Evolutionary conservation across 2,888 invertebrate genomes (phyloP), one percentile per base, ranked within the genome.

Genomic region (Cheilosia vulpina): DNA sequence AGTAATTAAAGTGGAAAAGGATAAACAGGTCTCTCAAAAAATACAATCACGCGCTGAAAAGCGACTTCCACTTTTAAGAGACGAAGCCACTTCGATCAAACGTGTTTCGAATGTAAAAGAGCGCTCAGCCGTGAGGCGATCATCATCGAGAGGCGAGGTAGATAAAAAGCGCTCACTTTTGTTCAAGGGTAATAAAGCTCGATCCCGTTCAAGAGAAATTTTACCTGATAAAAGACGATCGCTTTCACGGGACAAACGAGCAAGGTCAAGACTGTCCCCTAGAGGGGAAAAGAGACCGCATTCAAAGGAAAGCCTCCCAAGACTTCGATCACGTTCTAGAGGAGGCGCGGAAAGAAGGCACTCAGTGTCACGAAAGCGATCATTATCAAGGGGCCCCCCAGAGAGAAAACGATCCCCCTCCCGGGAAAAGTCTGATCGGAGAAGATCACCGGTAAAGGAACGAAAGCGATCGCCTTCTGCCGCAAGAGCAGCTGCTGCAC

Each of bases 331-430:
- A 2, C 41, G 13, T 11, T 83, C 83, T 1, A 76, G 60, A 69
- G 73, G 63, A 17, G 58, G 52, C 78, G 85, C 88, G 88, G 87
- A 89, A 82, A 89, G 89, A 87, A 80, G 66, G 90, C 88, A 90
- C 91, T 87, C 88, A 90, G 75, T 90, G 0, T 91, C 92, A 27
- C 50, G 76, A 45, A 87, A 77, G 53, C 71, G 80, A 9, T 87
- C 87, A 43, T 15, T 68, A 9, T 83, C 85, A 15, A 71, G 38
- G 38, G 38, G 38, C 1, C 38, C 13, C 13, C 13, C 38, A 13
- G 13, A 13, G 13, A 11, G 76, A 50, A 82, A 66, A 55, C 68
- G 53, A 52, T 76, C 75, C 38, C 21, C 24, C 4, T 66, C 75
- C 15, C 53, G 60, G 21, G 68, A 45, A 43, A 53, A 21, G 55